Conservation (phyloP, 2,888 invertebrate species). For the Amiota mariae region DNA sequence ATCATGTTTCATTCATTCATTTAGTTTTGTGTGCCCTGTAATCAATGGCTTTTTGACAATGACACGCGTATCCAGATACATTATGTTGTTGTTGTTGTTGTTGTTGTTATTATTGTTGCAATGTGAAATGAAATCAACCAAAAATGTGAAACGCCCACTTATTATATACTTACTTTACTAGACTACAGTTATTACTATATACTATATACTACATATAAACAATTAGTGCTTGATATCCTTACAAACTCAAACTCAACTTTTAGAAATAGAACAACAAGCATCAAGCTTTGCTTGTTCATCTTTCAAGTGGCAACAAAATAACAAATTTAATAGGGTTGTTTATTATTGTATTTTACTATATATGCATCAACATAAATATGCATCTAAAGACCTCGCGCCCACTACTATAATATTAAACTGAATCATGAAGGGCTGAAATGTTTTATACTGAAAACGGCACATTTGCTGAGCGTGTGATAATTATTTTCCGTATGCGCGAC, state of each 20-base stretch:
- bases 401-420: slow-evolving; percentile 24
- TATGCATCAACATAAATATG: neutral
- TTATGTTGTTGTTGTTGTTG: slow-evolving; percentile 41
- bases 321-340: slow-evolving; percentile 24
- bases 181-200: neutral
- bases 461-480: slow-evolving; percentile 66
- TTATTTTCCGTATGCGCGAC: slow-evolving; percentile 64
- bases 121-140: slow-evolving; percentile 36
- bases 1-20: no score
- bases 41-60: slow-evolving; percentile 64
- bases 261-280: no score
- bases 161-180: slow-evolving; percentile 40
- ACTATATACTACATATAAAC: slow-evolving; percentile 44
- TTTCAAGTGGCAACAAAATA: slow-evolving; percentile 47
- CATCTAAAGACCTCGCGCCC: slow-evolving; percentile 46
- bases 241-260: slow-evolving; percentile 31
- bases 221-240: slow-evolving; percentile 52
- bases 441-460: neutral
- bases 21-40: slow-evolving; percentile 42
- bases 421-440: neutral
- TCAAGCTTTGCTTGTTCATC: no score
- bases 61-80: slow-evolving; percentile 8
- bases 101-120: slow-evolving; percentile 37
- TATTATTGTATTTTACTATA: neutral
- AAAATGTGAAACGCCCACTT: slow-evolving; percentile 55